Evolutionary conservation across 2,888 invertebrate species (phyloP), one percentile per base, ranked within the genome.

Genomic region (Epinotia demarniana): DNA sequence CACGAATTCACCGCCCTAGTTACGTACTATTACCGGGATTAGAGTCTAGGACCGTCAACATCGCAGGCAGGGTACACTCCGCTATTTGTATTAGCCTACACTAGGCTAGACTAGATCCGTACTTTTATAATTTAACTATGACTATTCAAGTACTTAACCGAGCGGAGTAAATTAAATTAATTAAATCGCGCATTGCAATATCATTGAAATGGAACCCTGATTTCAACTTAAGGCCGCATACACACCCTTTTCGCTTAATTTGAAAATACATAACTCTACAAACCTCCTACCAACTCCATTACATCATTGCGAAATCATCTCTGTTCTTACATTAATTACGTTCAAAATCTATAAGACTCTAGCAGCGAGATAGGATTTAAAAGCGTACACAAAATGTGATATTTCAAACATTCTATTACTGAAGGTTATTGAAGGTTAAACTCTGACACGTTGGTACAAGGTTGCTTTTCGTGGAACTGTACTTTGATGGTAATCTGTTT

Each of bases 121-220:
- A 67, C 68, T 43, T 16, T 16, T 39, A 43, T 43, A 23, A n/a
- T 23, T 46, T 68, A 16, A 68, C 68, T 68, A 19, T 68, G 58
- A 16, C 5, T 8, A 23, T 19, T 68, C 68, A 11, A 23, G 16
- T 23, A 68, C 68, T 68, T 68, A 68, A 58, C 23, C 43, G 23
- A 58, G 68, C 43, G 68, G 43, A 58, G 68, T 67, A 67, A 67
- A 67, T 68, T 39, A 43, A 68, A 58, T 68, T n/a, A 58, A 68
- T 58, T 68, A n/a, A 11, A 68, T 58, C 58, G 58, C 43, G 43
- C 49, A 68, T 39, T 39, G 57, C 39, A 58, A 68, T 23, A 23
- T 19, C 68, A 19, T 58, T 23, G 16, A 43, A 68, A 58, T 58
- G 68, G 68, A 39, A 13, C n/a, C 9, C 27, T n/a, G 33, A 23